phyloP scores from a whole-genome alignment of 1,140 invertebrate genomes.

The Sarcophaga bullata region DNA sequence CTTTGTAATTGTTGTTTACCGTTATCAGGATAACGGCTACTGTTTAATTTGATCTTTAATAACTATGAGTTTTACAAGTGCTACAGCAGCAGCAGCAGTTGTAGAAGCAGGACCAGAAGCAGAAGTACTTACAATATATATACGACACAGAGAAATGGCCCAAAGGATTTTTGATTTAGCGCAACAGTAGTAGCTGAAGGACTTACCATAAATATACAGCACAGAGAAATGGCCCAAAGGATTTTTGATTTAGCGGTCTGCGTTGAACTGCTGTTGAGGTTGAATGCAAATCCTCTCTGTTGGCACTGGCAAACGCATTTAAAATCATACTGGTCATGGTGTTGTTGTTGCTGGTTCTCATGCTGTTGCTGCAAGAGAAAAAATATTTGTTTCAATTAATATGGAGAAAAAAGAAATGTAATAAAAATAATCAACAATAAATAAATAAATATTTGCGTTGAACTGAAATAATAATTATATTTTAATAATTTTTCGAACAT shows the following conservation, averaged over 20 bases:
- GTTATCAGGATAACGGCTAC: no score
- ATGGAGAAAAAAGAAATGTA: background rate
- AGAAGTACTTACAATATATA: conserved; percentile 72
- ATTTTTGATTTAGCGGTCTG: conserved; percentile 71
- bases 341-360: no score
- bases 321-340: conserved; percentile 23
- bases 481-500: background rate
- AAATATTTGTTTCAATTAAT: background rate
- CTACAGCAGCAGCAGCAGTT: no score
- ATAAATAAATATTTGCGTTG: background rate
- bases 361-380: background rate
- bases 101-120: no score
- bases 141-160: conserved; percentile 71
- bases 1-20: no score
- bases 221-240: conserved; percentile 70
- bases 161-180: conserved; percentile 70
- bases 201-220: conserved; percentile 75
- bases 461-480: background rate
- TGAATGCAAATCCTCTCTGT: conserved; percentile 55
- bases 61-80: no score
- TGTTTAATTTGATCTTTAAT: no score
- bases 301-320: conserved; percentile 48
- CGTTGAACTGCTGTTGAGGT: conserved; percentile 66
- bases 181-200: conserved; percentile 41
- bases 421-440: background rate